Base-by-base conservation (phyloP, 2,888 invertebrate species). In the Paralinhomoeus sp. region DNA sequence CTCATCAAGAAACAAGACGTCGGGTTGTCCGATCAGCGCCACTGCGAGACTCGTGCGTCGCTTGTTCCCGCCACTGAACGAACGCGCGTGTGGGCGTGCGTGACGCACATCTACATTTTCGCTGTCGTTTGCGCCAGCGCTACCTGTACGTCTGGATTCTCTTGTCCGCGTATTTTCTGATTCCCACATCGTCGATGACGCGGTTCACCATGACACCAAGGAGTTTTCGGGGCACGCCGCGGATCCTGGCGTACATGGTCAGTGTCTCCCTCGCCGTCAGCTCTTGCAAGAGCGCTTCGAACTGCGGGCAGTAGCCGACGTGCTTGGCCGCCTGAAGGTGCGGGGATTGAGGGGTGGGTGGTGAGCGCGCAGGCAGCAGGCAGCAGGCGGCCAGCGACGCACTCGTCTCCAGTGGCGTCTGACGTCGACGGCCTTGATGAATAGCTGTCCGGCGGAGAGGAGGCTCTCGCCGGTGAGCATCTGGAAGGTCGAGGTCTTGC, bases 261-360 rank as follows among this genome's bases (percentile, higher is more conserved):
- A 87, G 65, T 57, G 78, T 77, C 59, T 83, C 75, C 46, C 71
- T 65, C 0, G 80, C 77, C 12, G 80, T 79, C 60, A 82, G 71
- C 54, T 76, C 75, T 44, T 71, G 73, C 55, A 83, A 77, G 38
- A 84, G 64, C 0, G 80, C 80, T 64, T 78, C 76, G 62, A 76
- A 76, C 68, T 87, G 87, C 0, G 87, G 85, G 62, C 87, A 87
- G 65, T 87, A 87, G 24, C 84, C 82, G 58, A 84, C 72, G 47
- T 42, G 17, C 46, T n/a, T 17, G 42, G 27, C 33, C 18, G 37
- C 42, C 38, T 47, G 24, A 47, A 43, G n/a, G 7, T 15, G 35
- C n/a, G n/a, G n/a, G n/a, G n/a, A n/a, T n/a, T n/a, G n/a, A n/a
- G n/a, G n/a, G n/a, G n/a, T n/a, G n/a, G n/a, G n/a, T n/a, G n/a